Evolutionary conservation across 1,140 invertebrate genomes (phyloP).

Genomic region (Daktulosphaira vitifoliae): DNA sequence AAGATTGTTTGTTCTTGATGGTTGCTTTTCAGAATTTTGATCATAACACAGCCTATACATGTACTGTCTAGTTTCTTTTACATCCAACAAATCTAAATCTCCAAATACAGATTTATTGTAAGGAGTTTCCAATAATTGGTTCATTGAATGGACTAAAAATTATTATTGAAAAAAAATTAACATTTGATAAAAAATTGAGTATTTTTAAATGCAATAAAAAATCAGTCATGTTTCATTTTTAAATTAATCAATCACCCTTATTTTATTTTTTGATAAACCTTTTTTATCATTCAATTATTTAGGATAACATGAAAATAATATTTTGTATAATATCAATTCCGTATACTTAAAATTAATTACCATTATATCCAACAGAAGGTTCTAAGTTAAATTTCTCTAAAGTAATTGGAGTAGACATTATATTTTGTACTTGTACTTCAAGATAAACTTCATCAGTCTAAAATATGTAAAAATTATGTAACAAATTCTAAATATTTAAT

Average conservation of each 20-base stretch:
- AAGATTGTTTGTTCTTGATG: constrained; percentile 78
- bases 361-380: constrained; percentile 77
- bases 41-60: constrained; percentile 78
- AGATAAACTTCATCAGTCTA: constrained; percentile 91
- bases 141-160: constrained; percentile 11
- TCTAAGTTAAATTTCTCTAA: constrained; percentile 87
- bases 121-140: constrained; percentile 1
- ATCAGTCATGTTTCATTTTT: too few relatives aligned
- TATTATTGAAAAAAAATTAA: neutral
- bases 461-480: constrained; percentile 35
- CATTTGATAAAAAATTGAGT: too few relatives aligned
- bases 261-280: too few relatives aligned
- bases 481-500: too few relatives aligned
- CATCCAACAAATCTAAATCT: constrained; percentile 68
- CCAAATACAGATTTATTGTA: constrained; percentile 69
- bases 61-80: constrained; percentile 77
- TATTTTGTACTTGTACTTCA: constrained; percentile 94
- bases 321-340: too few relatives aligned
- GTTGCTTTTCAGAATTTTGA: constrained; percentile 58
- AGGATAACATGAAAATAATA: too few relatives aligned
- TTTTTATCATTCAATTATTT: too few relatives aligned
- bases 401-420: constrained; percentile 78
- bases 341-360: too few relatives aligned
- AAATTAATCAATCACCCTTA: too few relatives aligned
- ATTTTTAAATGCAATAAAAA: too few relatives aligned